Percentiles rank a stretch among this genome's conserved stretches.
These are phyloP conservation scores for Caenorhabditis sp. DNA, from an alignment of 2,888 invertebrate species.

Conservation along the genomic window DNA sequence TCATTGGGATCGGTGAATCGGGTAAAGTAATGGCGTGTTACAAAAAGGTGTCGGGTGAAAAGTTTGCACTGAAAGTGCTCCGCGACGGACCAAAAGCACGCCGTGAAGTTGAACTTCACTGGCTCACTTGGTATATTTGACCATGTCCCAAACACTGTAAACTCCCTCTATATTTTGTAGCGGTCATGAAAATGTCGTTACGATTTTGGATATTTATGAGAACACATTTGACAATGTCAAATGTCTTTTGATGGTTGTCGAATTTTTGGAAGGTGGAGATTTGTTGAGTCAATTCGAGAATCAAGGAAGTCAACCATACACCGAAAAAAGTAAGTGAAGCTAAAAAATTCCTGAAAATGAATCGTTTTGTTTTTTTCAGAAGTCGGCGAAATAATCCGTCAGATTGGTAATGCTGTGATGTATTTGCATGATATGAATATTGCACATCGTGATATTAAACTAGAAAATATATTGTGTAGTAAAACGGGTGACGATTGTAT, in stretches of 20 bases:
- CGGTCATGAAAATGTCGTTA: constrained; percentile 90
- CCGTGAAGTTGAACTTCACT: constrained; percentile 93
- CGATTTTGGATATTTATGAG: constrained; percentile 91
- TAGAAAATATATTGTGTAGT: constrained; percentile 85
- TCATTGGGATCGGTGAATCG: constrained; percentile 94
- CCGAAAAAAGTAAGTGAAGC: constrained; percentile 80
- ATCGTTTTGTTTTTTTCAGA: constrained; percentile 75
- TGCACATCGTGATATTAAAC: constrained; percentile 75
- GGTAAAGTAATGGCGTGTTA: constrained; percentile 97
- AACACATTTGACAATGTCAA: constrained; percentile 89
- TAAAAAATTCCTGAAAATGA: not conserved
- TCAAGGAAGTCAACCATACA: constrained; percentile 90
- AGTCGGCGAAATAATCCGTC: constrained; percentile 92
- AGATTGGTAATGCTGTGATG: constrained; percentile 92
- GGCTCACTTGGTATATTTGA: constrained; percentile 78
- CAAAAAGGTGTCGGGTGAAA: constrained; percentile 80
- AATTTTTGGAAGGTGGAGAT: constrained; percentile 96
- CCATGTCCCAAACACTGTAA: not conserved
- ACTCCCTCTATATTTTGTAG: constrained; percentile 74
- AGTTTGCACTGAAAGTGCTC: constrained; percentile 90
- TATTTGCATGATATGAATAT: constrained; percentile 93
- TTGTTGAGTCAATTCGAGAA: constrained; percentile 95
- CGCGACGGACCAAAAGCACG: constrained; percentile 90
- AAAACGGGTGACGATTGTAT: constrained; percentile 79
- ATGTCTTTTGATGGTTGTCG: constrained; percentile 87